These are phyloP conservation scores for Heptranchias perlo DNA, from an alignment of 2,113 vertebrate species.

Conservation along the genomic window DNA sequence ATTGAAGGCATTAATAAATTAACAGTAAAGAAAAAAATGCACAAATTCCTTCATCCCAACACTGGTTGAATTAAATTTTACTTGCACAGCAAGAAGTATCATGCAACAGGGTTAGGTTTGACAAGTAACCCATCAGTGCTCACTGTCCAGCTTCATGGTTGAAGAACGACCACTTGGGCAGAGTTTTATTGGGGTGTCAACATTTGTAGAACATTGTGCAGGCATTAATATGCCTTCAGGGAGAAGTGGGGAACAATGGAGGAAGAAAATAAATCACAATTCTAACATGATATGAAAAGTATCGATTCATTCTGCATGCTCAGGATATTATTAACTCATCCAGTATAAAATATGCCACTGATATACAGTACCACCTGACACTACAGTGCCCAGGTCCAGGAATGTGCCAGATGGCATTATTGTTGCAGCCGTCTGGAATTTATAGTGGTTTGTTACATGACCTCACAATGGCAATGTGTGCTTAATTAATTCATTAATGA, in stretches of 20 bases:
- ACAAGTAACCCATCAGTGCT: background rate
- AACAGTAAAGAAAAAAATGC: background rate
- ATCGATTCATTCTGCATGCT: background rate
- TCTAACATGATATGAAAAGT: background rate
- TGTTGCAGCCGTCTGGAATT: background rate
- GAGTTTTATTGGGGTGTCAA: background rate
- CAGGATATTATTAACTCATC: background rate
- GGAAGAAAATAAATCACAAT: background rate
- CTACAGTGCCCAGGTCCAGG: too few species aligned
- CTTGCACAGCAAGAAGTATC: background rate
- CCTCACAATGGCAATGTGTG: background rate
- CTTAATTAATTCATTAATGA: conserved; percentile 29
- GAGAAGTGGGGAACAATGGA: background rate
- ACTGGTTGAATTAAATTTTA: background rate
- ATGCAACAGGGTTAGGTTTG: too few species aligned
- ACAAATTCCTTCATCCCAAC: background rate
- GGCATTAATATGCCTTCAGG: background rate
- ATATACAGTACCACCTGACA: background rate
- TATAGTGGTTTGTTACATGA: conserved; percentile 13
- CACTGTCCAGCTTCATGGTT: background rate
- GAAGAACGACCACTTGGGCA: background rate
- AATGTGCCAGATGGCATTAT: background rate
- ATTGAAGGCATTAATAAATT: conserved; percentile 23
- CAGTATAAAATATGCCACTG: background rate
- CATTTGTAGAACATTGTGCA: background rate